phyloP scores from a whole-genome alignment of 2,113 vertebrate species.

The Entomyzon cyanotis region DNA sequence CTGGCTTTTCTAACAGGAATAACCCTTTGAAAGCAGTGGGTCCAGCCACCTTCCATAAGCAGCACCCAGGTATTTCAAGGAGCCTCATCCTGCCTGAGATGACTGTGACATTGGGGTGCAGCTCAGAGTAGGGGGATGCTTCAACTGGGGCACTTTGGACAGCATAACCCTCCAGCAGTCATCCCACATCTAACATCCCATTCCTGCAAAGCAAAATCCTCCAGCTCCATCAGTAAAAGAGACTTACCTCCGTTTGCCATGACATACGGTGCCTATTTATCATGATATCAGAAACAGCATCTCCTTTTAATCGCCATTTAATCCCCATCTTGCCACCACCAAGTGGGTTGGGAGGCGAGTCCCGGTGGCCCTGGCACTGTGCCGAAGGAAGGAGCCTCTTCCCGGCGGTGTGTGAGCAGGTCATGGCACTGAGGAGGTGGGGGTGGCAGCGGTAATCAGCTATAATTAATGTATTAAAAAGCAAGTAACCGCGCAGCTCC shows the following conservation, averaged over 20 bases:
- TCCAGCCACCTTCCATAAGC: not conserved
- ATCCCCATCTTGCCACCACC: not conserved
- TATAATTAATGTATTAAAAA: constrained; percentile 53
- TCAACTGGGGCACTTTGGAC: not conserved
- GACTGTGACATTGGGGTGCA: accelerated
- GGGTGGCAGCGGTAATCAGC: constrained; percentile 1
- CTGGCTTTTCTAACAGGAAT: not conserved
- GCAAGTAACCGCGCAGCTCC: not conserved
- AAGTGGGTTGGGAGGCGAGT: not conserved
- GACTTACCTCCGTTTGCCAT: not conserved
- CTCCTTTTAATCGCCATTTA: not conserved
- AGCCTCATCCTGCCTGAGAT: accelerated
- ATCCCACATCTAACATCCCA: not conserved
- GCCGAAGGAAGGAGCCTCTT: not conserved
- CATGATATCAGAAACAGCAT: not conserved
- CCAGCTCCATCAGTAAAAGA: not conserved
- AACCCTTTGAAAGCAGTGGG: not conserved
- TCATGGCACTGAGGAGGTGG: not conserved
- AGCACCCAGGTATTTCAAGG: not conserved
- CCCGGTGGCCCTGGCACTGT: not conserved
- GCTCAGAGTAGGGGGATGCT: not conserved
- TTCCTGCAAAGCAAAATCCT: not conserved
- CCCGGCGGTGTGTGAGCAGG: not conserved
- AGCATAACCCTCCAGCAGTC: not conserved
- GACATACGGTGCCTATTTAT: not conserved